Evolutionary conservation across 2,888 invertebrate genomes (phyloP).

Genomic region (Cybosia mesomella): DNA sequence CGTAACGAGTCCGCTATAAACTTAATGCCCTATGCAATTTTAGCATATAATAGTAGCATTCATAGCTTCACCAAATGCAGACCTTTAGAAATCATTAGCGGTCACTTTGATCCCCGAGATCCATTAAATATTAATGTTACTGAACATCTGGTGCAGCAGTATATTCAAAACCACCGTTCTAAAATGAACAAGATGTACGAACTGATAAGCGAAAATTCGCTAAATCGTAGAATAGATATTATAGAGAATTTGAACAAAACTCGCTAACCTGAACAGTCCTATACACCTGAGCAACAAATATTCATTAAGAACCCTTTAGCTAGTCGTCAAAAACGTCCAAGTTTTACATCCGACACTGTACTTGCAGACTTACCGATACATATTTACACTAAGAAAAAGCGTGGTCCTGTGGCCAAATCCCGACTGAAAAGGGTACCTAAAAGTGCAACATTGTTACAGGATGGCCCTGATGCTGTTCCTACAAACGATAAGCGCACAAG

Average conservation of each 20-base stretch:
- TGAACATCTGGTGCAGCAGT: conserved; percentile 35
- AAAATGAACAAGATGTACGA: conserved; percentile 29
- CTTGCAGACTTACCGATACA: conserved; percentile 47
- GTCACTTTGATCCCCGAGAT: conserved; percentile 45
- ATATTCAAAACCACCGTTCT: conserved; percentile 28
- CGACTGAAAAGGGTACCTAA: conserved; percentile 43
- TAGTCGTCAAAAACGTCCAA: conserved; percentile 40
- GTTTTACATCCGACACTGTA: conserved; percentile 44
- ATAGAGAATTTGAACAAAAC: conserved; percentile 32
- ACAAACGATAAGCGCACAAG: conserved; percentile 6
- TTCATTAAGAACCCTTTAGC: conserved; percentile 42
- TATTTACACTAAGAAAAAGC: too few relatives aligned
- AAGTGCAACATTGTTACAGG: conserved; percentile 46
- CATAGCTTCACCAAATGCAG: conserved; percentile 26
- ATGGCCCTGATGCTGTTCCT: conserved; percentile 22
- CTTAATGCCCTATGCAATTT: conserved; percentile 33
- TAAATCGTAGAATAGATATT: conserved; percentile 16
- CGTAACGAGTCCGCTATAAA: conserved; percentile 20
- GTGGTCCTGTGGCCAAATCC: conserved; percentile 40
- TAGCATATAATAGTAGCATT: conserved; percentile 45
- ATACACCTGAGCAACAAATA: conserved; percentile 35
- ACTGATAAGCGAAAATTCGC: conserved; percentile 24
- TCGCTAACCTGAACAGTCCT: conserved; percentile 37
- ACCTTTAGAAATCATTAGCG: conserved; percentile 46
- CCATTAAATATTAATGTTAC: conserved; percentile 35